Base-by-base conservation (phyloP, 2,797 vertebrate genomes). In the Melanotaenia trifasciata region DNA sequence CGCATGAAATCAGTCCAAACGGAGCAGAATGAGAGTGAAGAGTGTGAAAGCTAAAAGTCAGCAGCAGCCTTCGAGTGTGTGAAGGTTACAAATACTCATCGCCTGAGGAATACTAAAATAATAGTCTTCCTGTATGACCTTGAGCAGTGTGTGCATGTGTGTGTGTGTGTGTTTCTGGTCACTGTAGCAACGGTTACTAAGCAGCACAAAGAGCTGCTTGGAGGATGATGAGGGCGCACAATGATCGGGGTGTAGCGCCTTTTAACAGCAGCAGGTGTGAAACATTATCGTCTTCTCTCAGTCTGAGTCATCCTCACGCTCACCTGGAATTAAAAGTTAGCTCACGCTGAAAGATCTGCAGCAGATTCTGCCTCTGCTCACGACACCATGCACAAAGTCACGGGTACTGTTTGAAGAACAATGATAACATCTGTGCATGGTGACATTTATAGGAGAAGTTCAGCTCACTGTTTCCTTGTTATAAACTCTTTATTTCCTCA, bases 111-210 rank as follows among this genome's bases (percentile, higher is more conserved):
- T 24, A 72, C 59, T 54, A 58, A 81, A 75, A 69, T 57, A 64
- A 74, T 10, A 35, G 70, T 38, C 72, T 30, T 80, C 67, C 64
- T 58, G 4, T 51, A 24, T 64, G 81, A 87, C 87, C 85, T 84
- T 89, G 67, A 77, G 24, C 69, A 50, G 5, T 56, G 24, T 33
- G 35, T 61, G 68, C 51, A 67, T 36, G 76, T 28, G 57, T 13
- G 59, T 45, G 28, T 28, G 74, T 53, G 70, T 72, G 74, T 72
- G 58, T 45, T 58, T 74, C 58, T 83, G 79, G 84, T 90, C 72
- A 78, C 89, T 72, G 67, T 87, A 82, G 87, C 79, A 86, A 87
- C 87, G 57, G 80, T 86, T 61, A 79, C 85, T 63, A 87, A 26
- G 85, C 83, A 87, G 81, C 84, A 62, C 32, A 20, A 43, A 14